Evolutionary conservation across 53 echinoderm and acorn worm species (phyloP), one percentile per base, ranked within the genome.

Genomic region (Echinometra lucunter): DNA sequence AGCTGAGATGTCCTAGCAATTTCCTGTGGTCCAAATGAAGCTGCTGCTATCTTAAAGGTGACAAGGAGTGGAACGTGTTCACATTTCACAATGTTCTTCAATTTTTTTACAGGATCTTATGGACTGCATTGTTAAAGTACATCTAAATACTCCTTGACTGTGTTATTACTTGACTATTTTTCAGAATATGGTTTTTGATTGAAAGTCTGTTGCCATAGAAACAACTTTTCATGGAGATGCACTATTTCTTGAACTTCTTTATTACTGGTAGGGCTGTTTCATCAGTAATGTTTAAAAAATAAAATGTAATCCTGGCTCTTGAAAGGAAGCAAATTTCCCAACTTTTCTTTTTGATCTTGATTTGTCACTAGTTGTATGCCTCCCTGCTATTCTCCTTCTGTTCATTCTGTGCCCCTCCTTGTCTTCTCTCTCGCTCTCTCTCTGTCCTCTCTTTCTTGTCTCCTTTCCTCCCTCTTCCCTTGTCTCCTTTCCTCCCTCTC

Each of bases 1-100:
- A 85, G 45, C 28, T 49, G 49, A 85, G 85, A 85, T 85, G 85
- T 49, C 49, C 11, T 28, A 49, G 85, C 85, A 85, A 85, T 85
- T 49, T 85, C 49, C 49, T n/a, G 13, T 27, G 49, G 30, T 30
- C 1, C 28, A n/a, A 30, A 47, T 85, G 42, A 85, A n/a, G 53
- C 28, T 49, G 37, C 25, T 4, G 47, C 28, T n/a, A 16, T 85
- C 85, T 47, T 25, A 7, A 15, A 85, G 2, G 85, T 49, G 49
- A 53, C 10, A 49, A 49, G 85, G 49, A 63, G 4, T 21, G 19
- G 19, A 21, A 19, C 23, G 4, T 2, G 19, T 58, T 30, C 8
- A 16, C 30, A 53, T 53, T n/a, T 53, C 2, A 72, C 15, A 34
- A 72, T 67, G 8, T 34, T 15, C 15, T 72, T 0, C n/a, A n/a